phyloP scores from a whole-genome alignment of 64 coral and sea anemone genomes.

The Stichodactyla helianthus region DNA sequence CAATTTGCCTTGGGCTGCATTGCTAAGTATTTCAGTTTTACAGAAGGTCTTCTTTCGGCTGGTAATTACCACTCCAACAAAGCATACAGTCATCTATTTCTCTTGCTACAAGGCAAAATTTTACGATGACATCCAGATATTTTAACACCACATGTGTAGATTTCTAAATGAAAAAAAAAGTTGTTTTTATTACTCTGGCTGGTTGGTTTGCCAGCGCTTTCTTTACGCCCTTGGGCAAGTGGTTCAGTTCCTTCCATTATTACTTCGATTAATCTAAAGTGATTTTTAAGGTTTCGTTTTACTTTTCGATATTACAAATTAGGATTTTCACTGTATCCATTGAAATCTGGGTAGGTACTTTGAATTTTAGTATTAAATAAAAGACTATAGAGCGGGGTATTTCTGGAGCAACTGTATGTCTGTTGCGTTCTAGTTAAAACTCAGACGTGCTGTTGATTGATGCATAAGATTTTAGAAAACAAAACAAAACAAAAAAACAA shows the following conservation, averaged over 20 bases:
- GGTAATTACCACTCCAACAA: neutral
- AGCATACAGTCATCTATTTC: neutral
- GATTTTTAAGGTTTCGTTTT: neutral
- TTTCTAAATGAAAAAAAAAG: neutral
- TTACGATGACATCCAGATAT: neutral
- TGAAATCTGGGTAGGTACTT: neutral
- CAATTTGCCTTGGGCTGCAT: neutral
- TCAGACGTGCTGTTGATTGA: too few relatives aligned
- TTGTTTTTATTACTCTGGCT: neutral
- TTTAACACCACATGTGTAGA: neutral
- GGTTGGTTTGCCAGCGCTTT: neutral
- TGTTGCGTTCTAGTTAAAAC: too few relatives aligned
- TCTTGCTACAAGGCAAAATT: neutral
- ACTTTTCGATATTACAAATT: neutral
- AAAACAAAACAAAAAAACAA: too few relatives aligned
- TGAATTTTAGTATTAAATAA: neutral
- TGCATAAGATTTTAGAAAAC: too few relatives aligned
- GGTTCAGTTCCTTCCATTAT: neutral
- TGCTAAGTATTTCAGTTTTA: neutral
- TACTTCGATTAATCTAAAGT: constrained; percentile 4
- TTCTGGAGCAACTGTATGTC: too few relatives aligned
- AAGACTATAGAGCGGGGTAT: too few relatives aligned
- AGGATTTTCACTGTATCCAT: neutral
- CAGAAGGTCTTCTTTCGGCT: neutral
- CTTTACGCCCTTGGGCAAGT: neutral